Evolutionary conservation across 2,888 invertebrate species (phyloP).

Genomic region (Drosophila sordidapex): DNA sequence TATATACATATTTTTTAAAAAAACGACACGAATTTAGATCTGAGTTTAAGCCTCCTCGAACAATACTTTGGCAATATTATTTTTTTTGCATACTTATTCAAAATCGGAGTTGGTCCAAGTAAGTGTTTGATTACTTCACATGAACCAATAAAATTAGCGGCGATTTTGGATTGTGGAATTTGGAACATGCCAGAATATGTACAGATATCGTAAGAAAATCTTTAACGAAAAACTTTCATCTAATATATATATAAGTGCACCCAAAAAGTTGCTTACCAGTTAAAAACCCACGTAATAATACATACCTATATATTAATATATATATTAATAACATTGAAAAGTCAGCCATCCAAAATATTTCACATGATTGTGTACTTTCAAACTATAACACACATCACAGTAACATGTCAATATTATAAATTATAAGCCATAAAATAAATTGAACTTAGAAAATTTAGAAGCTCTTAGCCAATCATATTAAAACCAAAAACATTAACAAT

Average conservation of each 20-base stretch:
- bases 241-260: not conserved
- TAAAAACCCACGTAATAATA: not conserved
- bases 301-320: not conserved
- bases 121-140: conserved; percentile 12
- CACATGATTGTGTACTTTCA: not conserved
- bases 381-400: not conserved
- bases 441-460: not conserved
- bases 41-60: conserved; percentile 37
- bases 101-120: conserved; percentile 37
- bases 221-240: not conserved
- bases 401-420: not conserved
- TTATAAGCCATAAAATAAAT: not conserved
- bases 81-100: conserved; percentile 53
- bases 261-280: not conserved
- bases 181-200: conserved; percentile 9
- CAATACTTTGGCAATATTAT: conserved; percentile 51
- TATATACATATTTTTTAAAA: conserved; percentile 45
- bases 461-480: not conserved
- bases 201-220: not conserved
- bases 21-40: conserved; percentile 25
- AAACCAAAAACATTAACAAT: not conserved
- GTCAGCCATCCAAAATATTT: not conserved
- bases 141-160: conserved; percentile 12
- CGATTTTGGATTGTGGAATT: conserved; percentile 17
- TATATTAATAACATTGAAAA: not conserved